Evolutionary conservation across 1,140 invertebrate species (phyloP).

Genomic region (Saccostrea echinata): DNA sequence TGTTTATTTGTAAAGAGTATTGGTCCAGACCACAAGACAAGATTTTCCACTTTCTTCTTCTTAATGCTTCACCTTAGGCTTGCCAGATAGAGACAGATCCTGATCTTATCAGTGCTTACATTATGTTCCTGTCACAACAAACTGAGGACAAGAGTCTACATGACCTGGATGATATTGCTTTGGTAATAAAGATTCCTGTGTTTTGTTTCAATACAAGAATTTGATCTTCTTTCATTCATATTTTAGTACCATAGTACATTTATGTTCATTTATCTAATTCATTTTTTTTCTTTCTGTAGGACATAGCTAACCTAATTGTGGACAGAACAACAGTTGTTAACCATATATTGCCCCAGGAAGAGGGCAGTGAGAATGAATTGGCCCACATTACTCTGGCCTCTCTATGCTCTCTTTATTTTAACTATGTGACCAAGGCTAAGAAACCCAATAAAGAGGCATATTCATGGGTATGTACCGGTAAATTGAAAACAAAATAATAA

Average conservation of each 20-base stretch:
- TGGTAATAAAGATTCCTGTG: constrained; percentile 67
- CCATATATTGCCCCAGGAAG: constrained; percentile 86
- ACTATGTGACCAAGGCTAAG: constrained; percentile 86
- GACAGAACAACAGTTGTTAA: constrained; percentile 94
- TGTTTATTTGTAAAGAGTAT: too few species aligned
- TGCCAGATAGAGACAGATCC: constrained; percentile 95
- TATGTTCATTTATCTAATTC: not conserved
- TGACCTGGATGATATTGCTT: constrained; percentile 80
- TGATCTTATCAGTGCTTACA: constrained; percentile 91
- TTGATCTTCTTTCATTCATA: not conserved
- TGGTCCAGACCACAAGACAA: too few species aligned
- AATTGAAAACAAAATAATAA: too few species aligned
- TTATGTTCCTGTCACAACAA: constrained; percentile 90
- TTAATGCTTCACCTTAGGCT: constrained; percentile 81
- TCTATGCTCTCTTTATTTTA: constrained; percentile 89
- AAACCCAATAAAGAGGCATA: constrained; percentile 83
- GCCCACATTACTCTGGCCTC: constrained; percentile 83
- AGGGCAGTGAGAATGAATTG: constrained; percentile 40
- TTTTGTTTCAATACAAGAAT: too few species aligned
- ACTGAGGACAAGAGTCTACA: constrained; percentile 84
- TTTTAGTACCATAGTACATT: not conserved
- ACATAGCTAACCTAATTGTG: constrained; percentile 94
- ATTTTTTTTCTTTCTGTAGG: constrained; percentile 80
- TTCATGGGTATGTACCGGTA: constrained; percentile 50
- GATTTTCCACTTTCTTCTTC: not conserved